Base-by-base conservation (phyloP, 2,113 vertebrate species). In the Scomber japonicus region DNA sequence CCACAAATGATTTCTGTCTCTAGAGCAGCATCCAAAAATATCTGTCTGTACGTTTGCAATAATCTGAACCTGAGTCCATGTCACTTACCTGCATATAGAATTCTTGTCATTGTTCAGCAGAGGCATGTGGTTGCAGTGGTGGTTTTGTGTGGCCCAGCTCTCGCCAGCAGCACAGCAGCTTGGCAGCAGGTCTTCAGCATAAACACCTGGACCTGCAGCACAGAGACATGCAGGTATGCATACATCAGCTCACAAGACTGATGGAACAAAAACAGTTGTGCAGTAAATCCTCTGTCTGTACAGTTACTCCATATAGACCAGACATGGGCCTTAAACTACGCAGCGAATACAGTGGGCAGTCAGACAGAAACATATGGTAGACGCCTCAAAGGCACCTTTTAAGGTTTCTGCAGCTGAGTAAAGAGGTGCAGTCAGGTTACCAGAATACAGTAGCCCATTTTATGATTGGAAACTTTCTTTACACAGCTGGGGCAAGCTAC, bases 131-230 rank as follows among this genome's bases (percentile, higher is more conserved):
- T 92, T 85, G 78, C 98, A 99, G 83, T 97, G 95, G 9, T 91
- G 94, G 0, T 94, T 93, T 78, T 96, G 94, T 2, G 94, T 86
- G 14, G 96, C 97, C 98, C 97, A 98, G 70, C 94, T 96, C 71
- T 97, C 96, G 1, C 98, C 98, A 0, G 95, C 94, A 3, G 94
- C 92, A 31, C 97, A 99, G 89, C 98, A 99, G 1, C 92, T 95
- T 88, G 96, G 96, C 2, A 98, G 92, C 84, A 96, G n/a, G 17
- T 96, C 95, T 80, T 54, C 49, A 59, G 78, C 17, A 71, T 84
- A 68, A 11, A 19, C 69, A 62, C 54, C 71, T 46, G 71, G 24
- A 83, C 60, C 73, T 85, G 54, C 71, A 63, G 46, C 64, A 31
- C 35, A 72, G 30, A 83, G 12, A 84, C 71, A 83, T 5, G 24